Base-by-base conservation (phyloP, 2,888 invertebrate species). In the Leptothorax acervorum region DNA sequence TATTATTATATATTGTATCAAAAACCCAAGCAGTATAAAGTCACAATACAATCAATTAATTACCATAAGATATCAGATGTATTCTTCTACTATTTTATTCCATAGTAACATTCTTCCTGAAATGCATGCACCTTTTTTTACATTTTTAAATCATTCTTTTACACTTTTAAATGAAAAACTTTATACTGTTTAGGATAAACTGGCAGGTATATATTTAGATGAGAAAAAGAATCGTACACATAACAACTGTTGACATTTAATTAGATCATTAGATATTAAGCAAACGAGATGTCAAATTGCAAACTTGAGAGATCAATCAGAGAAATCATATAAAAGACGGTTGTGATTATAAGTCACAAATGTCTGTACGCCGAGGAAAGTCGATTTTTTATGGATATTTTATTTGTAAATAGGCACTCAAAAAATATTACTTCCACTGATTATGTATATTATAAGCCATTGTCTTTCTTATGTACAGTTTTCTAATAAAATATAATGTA, bases 381-480 rank as follows among this genome's bases (percentile, higher is more conserved):
- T 70, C 12, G 9, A 70, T 79, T 12, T 39, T 73, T 73, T n/a
- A 39, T 79, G 15, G n/a, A 75, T 23, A 23, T 23, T 23, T 82
- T 9, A 62, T 60, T 81, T 84, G 82, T 82, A 83, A 81, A 81
- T 89, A 86, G 39, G 65, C 68, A 70, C 74, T 35, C 31, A 68
- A 62, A 55, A 71, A 73, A 87, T 45, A 81, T 88, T 45, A 39
- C 9, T 78, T n/a, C 1, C 71, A 66, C 4, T 79, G 74, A 81
- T 88, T 39, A 82, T 55, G 45, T 79, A 82, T 66, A 81, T 75
- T 76, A 62, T 87, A 87, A 87, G 42, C 15, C 28, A 65, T 74
- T 42, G 15, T 84, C 42, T 70, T 81, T 82, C 57, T 82, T 87
- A 78, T 82, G 51, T 82, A 66, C 62, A 65, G 68, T 62, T 84